Conservation (phyloP, 2,113 vertebrate species). For the Butastur rufipennis region DNA sequence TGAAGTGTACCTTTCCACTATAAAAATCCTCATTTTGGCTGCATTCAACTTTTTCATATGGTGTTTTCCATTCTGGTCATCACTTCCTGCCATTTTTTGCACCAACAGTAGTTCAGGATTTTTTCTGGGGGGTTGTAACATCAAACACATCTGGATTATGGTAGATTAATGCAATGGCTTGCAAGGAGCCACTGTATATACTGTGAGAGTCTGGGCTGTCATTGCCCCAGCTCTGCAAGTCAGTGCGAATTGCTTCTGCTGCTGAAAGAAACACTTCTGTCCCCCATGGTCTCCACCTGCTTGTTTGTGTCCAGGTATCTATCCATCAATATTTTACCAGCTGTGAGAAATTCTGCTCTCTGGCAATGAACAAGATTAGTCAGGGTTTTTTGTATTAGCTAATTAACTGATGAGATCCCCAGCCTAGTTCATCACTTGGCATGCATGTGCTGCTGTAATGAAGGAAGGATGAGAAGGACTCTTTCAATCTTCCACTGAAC, state of each 20-base stretch:
- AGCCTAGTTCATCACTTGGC: background rate
- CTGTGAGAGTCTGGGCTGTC: background rate
- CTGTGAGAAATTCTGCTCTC: background rate
- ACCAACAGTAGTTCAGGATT: background rate
- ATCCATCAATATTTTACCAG: background rate
- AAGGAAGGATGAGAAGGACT: background rate
- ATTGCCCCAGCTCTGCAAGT: background rate
- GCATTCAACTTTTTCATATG: background rate
- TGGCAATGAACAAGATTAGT: background rate
- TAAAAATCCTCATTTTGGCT: background rate
- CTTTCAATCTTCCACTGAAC: background rate
- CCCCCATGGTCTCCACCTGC: rapidly evolving
- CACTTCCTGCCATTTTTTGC: background rate
- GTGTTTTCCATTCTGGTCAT: background rate
- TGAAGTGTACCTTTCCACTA: background rate
- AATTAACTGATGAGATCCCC: background rate
- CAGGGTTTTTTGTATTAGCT: background rate
- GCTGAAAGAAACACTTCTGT: background rate
- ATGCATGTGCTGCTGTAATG: background rate
- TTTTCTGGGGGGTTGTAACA: background rate
- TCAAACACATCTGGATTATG: background rate
- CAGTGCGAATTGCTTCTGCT: rapidly evolving
- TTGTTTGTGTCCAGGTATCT: background rate
- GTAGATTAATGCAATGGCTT: background rate
- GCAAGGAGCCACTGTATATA: background rate